Evolutionary conservation across 2,113 vertebrate genomes (phyloP).

Genomic region (Xerus inauris): DNA sequence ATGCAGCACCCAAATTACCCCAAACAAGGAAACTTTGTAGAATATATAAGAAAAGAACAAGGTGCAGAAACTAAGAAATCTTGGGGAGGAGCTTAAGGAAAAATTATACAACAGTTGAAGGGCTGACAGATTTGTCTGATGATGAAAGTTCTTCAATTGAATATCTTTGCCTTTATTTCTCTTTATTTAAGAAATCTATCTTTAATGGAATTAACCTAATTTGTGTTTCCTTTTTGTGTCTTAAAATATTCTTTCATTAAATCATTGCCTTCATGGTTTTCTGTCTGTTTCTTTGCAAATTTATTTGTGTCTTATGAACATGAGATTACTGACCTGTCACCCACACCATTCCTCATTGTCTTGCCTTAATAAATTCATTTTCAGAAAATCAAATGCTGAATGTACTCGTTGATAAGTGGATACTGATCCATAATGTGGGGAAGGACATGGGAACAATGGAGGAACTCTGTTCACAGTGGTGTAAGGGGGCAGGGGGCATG

Average conservation of each 20-base stretch:
- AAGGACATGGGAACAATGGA: too few species aligned
- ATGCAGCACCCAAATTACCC: not conserved
- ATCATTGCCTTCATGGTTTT: not conserved
- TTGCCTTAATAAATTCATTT: not conserved
- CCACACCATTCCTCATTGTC: not conserved
- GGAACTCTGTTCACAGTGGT: too few species aligned
- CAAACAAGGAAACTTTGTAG: not conserved
- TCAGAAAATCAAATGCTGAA: too few species aligned
- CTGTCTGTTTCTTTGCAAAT: not conserved
- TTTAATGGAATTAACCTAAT: not conserved
- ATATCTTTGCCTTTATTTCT: not conserved
- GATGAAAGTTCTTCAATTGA: not conserved
- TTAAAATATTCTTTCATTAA: constrained; percentile 8
- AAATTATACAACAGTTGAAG: not conserved
- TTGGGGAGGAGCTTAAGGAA: not conserved
- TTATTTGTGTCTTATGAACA: not conserved
- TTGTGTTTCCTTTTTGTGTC: not conserved
- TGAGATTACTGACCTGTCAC: not conserved
- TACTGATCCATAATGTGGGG: too few species aligned
- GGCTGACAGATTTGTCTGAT: not conserved
- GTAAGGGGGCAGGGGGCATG: too few species aligned
- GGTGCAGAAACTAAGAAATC: not conserved
- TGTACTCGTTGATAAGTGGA: too few species aligned
- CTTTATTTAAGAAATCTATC: not conserved
- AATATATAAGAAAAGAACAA: not conserved